Evolutionary conservation across 2,113 vertebrate genomes (phyloP).

Genomic region (Heterotilapia buettikoferi): DNA sequence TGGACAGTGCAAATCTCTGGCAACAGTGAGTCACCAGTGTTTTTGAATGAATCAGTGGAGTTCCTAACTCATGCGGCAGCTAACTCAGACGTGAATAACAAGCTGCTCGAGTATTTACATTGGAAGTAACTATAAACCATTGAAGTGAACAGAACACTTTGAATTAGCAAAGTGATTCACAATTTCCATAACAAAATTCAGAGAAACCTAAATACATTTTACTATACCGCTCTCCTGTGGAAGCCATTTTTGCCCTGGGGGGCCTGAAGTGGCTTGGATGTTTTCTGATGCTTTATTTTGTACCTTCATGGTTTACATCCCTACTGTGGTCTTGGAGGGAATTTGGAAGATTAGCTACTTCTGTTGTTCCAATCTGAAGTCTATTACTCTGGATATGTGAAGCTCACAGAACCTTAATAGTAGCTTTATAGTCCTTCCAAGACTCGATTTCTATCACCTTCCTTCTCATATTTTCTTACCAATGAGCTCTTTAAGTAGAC

Average conservation of each 20-base stretch:
- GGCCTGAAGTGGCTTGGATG: background rate
- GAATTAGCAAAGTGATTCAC: background rate
- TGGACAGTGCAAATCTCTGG: background rate
- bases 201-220: background rate
- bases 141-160: background rate
- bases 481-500: background rate
- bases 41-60: background rate
- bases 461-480: background rate
- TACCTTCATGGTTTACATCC: background rate
- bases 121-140: background rate
- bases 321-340: background rate
- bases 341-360: background rate
- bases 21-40: background rate
- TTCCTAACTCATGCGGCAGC: background rate
- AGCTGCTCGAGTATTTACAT: background rate
- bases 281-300: background rate
- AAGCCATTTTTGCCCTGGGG: background rate
- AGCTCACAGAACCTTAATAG: background rate
- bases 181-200: fast-evolving
- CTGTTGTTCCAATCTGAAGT: background rate
- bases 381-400: background rate
- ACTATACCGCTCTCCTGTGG: background rate
- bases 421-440: background rate
- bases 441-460: background rate
- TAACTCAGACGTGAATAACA: background rate